phyloP scores from a whole-genome alignment of 2,888 invertebrate genomes.

The Parapristionchus giblindavisi region DNA sequence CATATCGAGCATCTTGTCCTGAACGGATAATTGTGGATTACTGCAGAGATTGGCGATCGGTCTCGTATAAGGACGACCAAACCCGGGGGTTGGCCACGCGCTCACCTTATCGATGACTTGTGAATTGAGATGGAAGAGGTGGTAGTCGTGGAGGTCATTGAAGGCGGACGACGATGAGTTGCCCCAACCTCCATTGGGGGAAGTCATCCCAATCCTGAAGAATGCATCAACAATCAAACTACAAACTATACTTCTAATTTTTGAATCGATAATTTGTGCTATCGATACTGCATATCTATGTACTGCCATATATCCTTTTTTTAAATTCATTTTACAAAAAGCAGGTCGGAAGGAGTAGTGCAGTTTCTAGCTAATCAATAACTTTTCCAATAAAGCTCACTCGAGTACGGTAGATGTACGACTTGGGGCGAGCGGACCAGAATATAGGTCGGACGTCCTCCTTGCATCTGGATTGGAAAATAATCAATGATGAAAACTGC shows the following conservation, averaged over 20 bases:
- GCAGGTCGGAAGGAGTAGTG: too few species aligned
- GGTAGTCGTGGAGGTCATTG: slow-evolving; percentile 75
- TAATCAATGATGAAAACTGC: too few species aligned
- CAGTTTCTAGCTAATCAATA: too few species aligned
- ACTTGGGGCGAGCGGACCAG: slow-evolving; percentile 75
- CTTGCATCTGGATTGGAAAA: slow-evolving; percentile 55
- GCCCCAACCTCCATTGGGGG: slow-evolving; percentile 77
- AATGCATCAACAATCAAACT: too few species aligned
- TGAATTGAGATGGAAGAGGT: slow-evolving; percentile 74
- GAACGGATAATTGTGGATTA: background rate
- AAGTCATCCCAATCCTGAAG: slow-evolving; percentile 75
- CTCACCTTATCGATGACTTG: slow-evolving; percentile 32
- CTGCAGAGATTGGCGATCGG: too few species aligned
- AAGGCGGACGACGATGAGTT: slow-evolving; percentile 75
- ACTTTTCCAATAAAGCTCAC: slow-evolving; percentile 16
- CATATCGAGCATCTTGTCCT: slow-evolving; percentile 70
- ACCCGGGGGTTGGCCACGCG: too few species aligned
- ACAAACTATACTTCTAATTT: too few species aligned
- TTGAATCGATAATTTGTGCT: too few species aligned
- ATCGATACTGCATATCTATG: too few species aligned
- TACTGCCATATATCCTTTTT: too few species aligned
- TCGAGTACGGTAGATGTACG: slow-evolving; percentile 74
- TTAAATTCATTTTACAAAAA: too few species aligned
- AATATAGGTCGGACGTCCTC: slow-evolving; percentile 76
- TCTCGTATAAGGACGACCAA: too few species aligned